A percentile compares a stretch with the other conserved stretches of the same genome.
Evolutionary conservation across 2,888 invertebrate genomes (phyloP).

Genomic region (Thecophora atra): DNA sequence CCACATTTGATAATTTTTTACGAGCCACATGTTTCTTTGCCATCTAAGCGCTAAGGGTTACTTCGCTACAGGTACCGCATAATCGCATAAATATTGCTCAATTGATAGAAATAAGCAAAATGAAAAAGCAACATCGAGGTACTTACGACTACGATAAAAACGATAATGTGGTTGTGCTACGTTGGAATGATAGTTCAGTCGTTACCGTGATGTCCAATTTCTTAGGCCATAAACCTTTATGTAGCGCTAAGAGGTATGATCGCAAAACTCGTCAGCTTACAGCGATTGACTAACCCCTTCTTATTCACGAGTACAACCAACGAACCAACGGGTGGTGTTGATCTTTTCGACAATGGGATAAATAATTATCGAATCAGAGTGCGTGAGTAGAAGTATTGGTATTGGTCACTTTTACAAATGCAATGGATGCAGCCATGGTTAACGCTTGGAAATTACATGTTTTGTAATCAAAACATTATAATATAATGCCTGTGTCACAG

Average conservation of each 20-base stretch:
- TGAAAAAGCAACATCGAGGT: background rate
- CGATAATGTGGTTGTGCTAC: background rate
- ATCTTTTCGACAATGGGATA: background rate
- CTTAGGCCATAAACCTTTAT: background rate
- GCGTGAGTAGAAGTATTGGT: background rate
- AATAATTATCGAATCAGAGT: background rate
- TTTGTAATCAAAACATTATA: background rate
- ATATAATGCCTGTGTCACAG: background rate
- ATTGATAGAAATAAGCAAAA: no score
- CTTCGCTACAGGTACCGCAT: background rate
- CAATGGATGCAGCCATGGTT: background rate
- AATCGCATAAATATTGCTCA: background rate
- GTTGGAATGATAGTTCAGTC: background rate
- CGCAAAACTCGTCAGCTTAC: background rate
- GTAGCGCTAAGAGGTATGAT: constrained; percentile 1
- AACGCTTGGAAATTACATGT: constrained; percentile 8
- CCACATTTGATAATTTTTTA: no score
- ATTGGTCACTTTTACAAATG: constrained; percentile 6
- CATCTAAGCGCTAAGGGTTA: background rate
- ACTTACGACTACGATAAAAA: background rate
- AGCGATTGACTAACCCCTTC: background rate
- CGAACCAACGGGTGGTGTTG: background rate
- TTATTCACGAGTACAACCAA: background rate
- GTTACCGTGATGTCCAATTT: background rate
- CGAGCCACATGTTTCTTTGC: constrained; percentile 16